A percentile compares a stretch with the other conserved stretches of the same genome.
phyloP scores from a whole-genome alignment of 2,888 invertebrate genomes.

The Xestia rhomboidea region DNA sequence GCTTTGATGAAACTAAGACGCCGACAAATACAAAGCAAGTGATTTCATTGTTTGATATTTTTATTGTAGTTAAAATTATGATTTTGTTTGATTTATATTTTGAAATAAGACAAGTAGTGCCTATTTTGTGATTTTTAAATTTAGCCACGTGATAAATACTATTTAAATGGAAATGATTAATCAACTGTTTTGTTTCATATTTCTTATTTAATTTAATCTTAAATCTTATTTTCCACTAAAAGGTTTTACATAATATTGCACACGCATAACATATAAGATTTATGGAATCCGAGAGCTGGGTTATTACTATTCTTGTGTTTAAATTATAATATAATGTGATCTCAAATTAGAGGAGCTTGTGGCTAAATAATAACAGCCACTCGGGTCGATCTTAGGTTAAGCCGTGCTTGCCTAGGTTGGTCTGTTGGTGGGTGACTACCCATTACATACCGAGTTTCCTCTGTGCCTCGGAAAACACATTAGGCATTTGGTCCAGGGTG shows the following conservation, averaged over 20 bases:
- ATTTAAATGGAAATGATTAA: slow-evolving; percentile 29
- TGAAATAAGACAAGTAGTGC: slow-evolving; percentile 36
- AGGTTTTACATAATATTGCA: not conserved
- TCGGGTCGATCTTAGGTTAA: too few species aligned
- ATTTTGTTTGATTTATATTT: slow-evolving; percentile 50
- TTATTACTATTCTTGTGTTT: too few species aligned
- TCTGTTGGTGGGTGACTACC: too few species aligned
- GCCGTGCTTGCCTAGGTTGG: too few species aligned
- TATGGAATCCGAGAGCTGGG: too few species aligned
- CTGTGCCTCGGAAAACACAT: too few species aligned
- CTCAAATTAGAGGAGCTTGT: too few species aligned
- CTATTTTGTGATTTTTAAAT: slow-evolving; percentile 49
- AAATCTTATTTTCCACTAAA: not conserved
- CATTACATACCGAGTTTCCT: too few species aligned
- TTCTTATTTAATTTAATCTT: slow-evolving; percentile 16
- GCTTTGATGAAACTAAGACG: slow-evolving; percentile 86
- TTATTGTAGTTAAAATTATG: slow-evolving; percentile 60
- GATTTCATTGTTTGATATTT: slow-evolving; percentile 51
- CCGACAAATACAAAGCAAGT: slow-evolving; percentile 77
- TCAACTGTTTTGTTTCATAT: not conserved
- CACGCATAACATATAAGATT: not conserved
- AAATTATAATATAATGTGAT: too few species aligned
- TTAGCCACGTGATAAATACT: slow-evolving; percentile 44
- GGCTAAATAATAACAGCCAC: too few species aligned
- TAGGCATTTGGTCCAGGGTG: too few species aligned